These are phyloP conservation scores for Parambassis ranga DNA, from an alignment of 2,797 vertebrate genomes.

Conservation along the genomic window DNA sequence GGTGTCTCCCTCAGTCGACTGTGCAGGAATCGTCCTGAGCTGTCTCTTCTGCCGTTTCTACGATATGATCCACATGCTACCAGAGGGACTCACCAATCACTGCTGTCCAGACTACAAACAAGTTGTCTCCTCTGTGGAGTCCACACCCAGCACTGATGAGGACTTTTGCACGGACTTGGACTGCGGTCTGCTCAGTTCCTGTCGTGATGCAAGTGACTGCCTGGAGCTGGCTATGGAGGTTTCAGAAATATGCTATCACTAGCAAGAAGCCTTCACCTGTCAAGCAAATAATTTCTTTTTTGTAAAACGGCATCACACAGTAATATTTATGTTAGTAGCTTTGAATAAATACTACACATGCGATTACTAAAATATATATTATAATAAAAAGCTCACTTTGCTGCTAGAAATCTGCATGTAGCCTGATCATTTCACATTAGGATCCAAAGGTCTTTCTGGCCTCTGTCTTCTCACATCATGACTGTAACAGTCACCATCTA, in stretches of 20 bases:
- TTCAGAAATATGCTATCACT: conserved; percentile 93
- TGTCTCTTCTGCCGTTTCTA: conserved; percentile 96
- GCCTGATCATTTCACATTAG: too few species aligned
- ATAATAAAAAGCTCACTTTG: too few species aligned
- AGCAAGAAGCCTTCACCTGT: conserved; percentile 1
- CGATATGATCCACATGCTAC: conserved; percentile 89
- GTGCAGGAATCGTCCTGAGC: conserved; percentile 89
- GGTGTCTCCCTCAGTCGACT: conserved; percentile 83
- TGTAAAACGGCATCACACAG: too few species aligned
- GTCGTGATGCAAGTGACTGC: conserved; percentile 89
- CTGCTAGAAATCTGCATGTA: too few species aligned
- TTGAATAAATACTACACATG: too few species aligned
- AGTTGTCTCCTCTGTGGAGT: conserved; percentile 71
- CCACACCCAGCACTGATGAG: conserved; percentile 73
- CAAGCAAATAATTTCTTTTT: too few species aligned
- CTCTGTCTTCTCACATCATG: background rate
- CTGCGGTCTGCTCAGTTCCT: conserved; percentile 86
- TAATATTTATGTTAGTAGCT: too few species aligned
- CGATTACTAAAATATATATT: too few species aligned
- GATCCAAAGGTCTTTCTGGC: too few species aligned
- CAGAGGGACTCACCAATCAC: conserved; percentile 77
- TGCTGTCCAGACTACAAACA: conserved; percentile 87
- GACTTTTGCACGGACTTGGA: conserved; percentile 84
- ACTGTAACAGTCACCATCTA: background rate
- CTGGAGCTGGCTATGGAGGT: conserved; percentile 96